These are phyloP conservation scores for Osmerus eperlanus DNA, from an alignment of 2,113 vertebrate genomes.

Conservation along the genomic window DNA sequence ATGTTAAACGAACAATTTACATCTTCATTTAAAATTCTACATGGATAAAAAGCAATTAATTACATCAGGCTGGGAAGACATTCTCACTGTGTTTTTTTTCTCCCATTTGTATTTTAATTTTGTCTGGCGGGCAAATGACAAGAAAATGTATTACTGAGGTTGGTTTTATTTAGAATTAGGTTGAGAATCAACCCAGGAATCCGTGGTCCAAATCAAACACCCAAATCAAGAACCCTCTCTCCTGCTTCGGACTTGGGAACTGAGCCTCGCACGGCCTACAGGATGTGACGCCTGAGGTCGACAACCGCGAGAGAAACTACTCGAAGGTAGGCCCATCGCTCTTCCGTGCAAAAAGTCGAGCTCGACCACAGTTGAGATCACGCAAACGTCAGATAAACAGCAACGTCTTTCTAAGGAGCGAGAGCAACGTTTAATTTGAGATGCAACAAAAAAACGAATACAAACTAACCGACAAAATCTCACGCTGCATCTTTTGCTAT, in stretches of 20 bases:
- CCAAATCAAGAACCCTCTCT: too few relatives aligned
- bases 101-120: constrained; percentile 70
- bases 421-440: too few relatives aligned
- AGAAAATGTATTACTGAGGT: constrained; percentile 49
- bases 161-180: constrained; percentile 49
- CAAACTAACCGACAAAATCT: constrained; percentile 9
- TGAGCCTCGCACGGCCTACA: too few relatives aligned
- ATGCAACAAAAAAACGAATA: not conserved
- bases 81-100: constrained; percentile 53
- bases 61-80: constrained; percentile 72
- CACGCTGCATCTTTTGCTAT: not conserved
- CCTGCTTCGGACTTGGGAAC: too few relatives aligned
- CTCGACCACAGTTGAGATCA: too few relatives aligned
- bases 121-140: constrained; percentile 65
- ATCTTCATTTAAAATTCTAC: constrained; percentile 80
- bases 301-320: too few relatives aligned
- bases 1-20: constrained; percentile 79
- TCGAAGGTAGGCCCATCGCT: too few relatives aligned
- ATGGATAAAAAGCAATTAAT: constrained; percentile 79
- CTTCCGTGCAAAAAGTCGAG: too few relatives aligned
- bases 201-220: constrained; percentile 26
- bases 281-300: too few relatives aligned
- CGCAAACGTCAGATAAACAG: too few relatives aligned
- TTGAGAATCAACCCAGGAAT: constrained; percentile 29
- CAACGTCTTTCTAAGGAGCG: too few relatives aligned